Conservation (phyloP, 1,140 invertebrate genomes). For the Ephestia elutella region DNA sequence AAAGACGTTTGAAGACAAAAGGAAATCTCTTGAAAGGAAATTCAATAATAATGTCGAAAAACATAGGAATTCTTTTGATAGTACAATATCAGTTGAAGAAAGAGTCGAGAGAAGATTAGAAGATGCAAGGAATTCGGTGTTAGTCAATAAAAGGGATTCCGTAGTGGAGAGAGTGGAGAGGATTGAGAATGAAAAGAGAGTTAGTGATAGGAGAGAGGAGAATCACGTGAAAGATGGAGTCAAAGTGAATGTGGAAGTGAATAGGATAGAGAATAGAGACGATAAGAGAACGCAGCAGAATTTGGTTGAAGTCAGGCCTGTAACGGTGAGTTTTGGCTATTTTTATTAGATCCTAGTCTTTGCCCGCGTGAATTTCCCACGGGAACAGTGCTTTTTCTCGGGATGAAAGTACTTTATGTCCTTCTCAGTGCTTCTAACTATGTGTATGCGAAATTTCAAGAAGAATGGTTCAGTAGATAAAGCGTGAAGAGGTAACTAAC, state of each 20-base stretch:
- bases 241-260: constrained; percentile 28
- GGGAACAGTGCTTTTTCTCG: too few species aligned
- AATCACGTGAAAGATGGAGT: too few species aligned
- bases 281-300: constrained; percentile 33
- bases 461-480: too few species aligned
- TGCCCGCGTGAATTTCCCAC: too few species aligned
- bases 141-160: constrained; percentile 24
- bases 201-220: constrained; percentile 9
- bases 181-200: constrained; percentile 22
- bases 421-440: too few species aligned
- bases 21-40: not conserved
- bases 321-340: constrained; percentile 37
- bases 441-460: too few species aligned
- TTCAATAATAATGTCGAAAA: constrained; percentile 16
- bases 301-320: constrained; percentile 50
- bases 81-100: constrained; percentile 17
- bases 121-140: constrained; percentile 26
- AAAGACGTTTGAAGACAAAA: not conserved
- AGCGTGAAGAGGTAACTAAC: too few species aligned
- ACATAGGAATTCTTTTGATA: constrained; percentile 14
- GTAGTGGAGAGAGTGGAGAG: constrained; percentile 27
- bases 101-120: constrained; percentile 17
- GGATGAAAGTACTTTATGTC: too few species aligned
- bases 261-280: constrained; percentile 28
- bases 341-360: constrained; percentile 10